These are phyloP conservation scores for Blastomussa wellsi DNA, from an alignment of 92 coral and sea anemone genomes.

Conservation along the genomic window DNA sequence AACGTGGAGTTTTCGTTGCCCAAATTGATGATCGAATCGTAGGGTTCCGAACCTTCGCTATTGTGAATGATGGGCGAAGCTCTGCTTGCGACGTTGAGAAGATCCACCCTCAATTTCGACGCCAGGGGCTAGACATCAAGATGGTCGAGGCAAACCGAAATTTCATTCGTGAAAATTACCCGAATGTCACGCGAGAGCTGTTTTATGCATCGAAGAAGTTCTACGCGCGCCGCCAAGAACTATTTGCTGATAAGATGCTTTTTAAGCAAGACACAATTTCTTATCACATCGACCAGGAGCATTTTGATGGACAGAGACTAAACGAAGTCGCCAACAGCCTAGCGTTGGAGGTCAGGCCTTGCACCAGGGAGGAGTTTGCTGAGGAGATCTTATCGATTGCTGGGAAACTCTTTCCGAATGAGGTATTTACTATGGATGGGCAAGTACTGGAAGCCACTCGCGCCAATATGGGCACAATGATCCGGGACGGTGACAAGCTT, in stretches of 20 bases:
- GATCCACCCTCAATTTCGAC: constrained; percentile 83
- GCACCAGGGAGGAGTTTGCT: constrained; percentile 54
- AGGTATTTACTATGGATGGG: constrained; percentile 79
- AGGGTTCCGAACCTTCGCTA: constrained; percentile 85
- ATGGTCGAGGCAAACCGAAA: constrained; percentile 77
- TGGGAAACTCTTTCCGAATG: constrained; percentile 66
- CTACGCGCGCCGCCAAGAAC: constrained; percentile 82
- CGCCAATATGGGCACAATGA: constrained; percentile 67
- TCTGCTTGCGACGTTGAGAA: constrained; percentile 83
- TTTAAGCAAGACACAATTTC: constrained; percentile 87
- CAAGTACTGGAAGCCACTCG: constrained; percentile 74
- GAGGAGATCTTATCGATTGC: constrained; percentile 68
- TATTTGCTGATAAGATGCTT: constrained; percentile 73
- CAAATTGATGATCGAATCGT: constrained; percentile 64
- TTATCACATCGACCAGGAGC: constrained; percentile 54
- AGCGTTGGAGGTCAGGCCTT: constrained; percentile 54
- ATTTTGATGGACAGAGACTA: constrained; percentile 10
- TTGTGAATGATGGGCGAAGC: constrained; percentile 79
- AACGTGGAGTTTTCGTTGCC: constrained; percentile 79
- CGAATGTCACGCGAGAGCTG: constrained; percentile 78
- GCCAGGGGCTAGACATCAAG: constrained; percentile 77
- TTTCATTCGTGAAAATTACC: constrained; percentile 65
- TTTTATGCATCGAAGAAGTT: constrained; percentile 83
- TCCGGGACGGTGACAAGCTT: constrained; percentile 70
- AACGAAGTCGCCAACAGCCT: constrained; percentile 21